These are phyloP conservation scores for Micrasema minimum DNA, from an alignment of 1,140 invertebrate species.

Conservation along the genomic window DNA sequence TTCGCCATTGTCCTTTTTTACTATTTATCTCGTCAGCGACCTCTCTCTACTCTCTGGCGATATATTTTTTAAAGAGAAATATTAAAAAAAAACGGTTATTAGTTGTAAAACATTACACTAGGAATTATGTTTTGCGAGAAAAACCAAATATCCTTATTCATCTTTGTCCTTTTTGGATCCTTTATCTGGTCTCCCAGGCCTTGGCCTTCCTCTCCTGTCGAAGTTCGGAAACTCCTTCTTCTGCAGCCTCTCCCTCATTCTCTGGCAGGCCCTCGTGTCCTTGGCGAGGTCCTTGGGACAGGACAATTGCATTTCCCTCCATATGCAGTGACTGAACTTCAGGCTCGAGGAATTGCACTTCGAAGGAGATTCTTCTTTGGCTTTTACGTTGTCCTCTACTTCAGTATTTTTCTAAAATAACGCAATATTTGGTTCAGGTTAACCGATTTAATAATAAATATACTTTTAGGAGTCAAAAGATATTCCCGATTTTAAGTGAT, in stretches of 20 bases:
- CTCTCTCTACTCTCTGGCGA: no score
- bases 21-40: no score
- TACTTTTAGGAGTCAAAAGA: no score
- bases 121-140: no score
- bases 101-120: no score
- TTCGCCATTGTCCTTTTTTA: no score
- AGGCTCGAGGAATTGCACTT: constrained; percentile 57
- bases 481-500: no score
- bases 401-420: constrained; percentile 15
- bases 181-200: not conserved
- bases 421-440: no score
- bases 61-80: no score
- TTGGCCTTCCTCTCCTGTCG: constrained; percentile 17
- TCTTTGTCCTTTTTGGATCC: constrained; percentile 13
- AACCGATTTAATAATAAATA: no score
- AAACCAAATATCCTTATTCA: not conserved
- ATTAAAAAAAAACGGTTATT: no score
- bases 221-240: constrained; percentile 51
- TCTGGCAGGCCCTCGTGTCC: constrained; percentile 56
- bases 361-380: constrained; percentile 43
- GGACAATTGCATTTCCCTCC: constrained; percentile 58
- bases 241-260: constrained; percentile 57
- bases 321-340: constrained; percentile 58
- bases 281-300: constrained; percentile 59
- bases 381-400: constrained; percentile 4